Evolutionary conservation across 2,797 vertebrate genomes (phyloP), one percentile per base, ranked within the genome.

Genomic region (Syngnathus rostellatus): DNA sequence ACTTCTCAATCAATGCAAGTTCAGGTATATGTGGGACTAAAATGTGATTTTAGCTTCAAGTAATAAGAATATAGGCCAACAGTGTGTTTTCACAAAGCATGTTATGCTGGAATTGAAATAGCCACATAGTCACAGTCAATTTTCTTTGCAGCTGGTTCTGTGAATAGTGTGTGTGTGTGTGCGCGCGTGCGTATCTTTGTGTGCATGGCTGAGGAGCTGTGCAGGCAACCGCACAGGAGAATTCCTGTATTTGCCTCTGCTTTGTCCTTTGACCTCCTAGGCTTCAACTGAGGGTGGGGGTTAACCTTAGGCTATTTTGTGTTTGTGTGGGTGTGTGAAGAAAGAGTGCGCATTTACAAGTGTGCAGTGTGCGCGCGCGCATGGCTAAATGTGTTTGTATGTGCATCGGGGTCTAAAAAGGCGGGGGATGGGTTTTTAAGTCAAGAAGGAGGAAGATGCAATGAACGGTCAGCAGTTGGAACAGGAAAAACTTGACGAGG

Each of bases 241-340:
- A 91, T 89, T 90, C 87, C 79, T 82, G 72, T 81, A 78, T 79
- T 87, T 85, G 83, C 82, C 81, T 87, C 79, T 71, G 73, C 85
- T 84, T 79, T 87, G 85, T 80, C 87, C 89, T 90, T 81, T 88
- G 85, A 90, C 88, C 85, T 76, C 71, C 80, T 65, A 65, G 74
- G 75, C 69, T 81, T 77, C 31, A 61, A 82, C 61, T 72, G 54
- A 72, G 81, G 72, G 80, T 75, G 89, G 85, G 87, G 85, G 81
- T 85, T 88, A 80, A 90, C 88, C 87, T 78, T 63, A 73, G 76
- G 76, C 74, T 76, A 60, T 74, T 82, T 83, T 79, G 67, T 84
- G 60, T 80, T 60, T 71, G 77, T 66, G 62, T 48, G 68, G 65
- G 69, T 70, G 77, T 62, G 75, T 68, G 62, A 62, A 75, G 71